Conservation (phyloP, 2,888 invertebrate genomes). For the Parnassius apollo region DNA sequence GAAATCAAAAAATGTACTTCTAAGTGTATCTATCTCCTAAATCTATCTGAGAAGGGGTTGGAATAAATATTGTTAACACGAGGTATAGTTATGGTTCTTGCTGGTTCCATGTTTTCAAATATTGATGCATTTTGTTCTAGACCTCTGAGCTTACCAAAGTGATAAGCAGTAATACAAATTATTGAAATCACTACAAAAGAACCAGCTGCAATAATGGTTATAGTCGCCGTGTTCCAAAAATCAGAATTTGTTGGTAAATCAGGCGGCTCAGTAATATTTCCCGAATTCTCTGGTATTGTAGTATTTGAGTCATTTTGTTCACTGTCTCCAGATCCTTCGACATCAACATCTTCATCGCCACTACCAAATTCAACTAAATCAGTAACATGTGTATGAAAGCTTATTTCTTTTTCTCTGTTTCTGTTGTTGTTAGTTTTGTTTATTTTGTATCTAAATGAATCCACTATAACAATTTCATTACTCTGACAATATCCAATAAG, state of each 20-base stretch:
- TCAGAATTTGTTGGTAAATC: constrained; percentile 5
- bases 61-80: constrained; percentile 25
- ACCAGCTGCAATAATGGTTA: constrained; percentile 38
- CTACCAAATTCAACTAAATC: constrained; percentile 2
- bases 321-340: constrained; percentile 20
- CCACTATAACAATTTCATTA: constrained; percentile 39
- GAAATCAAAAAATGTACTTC: no score
- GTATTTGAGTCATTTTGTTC: background rate
- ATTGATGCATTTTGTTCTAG: constrained; percentile 21
- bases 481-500: constrained; percentile 37
- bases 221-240: constrained; percentile 41
- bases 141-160: constrained; percentile 36
- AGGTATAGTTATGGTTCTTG: constrained; percentile 34
- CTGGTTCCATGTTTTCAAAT: constrained; percentile 34
- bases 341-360: constrained; percentile 2
- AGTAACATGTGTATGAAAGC: no score
- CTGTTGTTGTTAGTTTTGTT: no score
- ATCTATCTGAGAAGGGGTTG: background rate
- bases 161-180: constrained; percentile 38
- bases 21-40: background rate
- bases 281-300: constrained; percentile 2
- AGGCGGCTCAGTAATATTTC: background rate
- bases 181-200: constrained; percentile 32
- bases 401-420: no score
- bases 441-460: constrained; percentile 33